Evolutionary conservation across 2,888 invertebrate genomes (phyloP).

Genomic region (Agrotis segetum): DNA sequence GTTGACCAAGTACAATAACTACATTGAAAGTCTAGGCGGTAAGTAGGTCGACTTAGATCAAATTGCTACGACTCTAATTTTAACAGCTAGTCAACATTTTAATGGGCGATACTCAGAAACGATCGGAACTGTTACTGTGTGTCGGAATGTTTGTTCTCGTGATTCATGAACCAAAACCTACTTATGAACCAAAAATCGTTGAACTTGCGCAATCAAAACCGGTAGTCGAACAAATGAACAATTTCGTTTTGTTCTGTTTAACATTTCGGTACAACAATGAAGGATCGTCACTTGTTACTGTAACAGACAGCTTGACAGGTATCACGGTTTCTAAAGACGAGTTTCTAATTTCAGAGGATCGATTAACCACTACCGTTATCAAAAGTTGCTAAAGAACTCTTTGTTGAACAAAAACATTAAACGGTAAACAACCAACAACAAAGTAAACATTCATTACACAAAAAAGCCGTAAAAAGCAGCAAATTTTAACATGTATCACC

Average conservation of each 20-base stretch:
- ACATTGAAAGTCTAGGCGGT: slow-evolving; percentile 55
- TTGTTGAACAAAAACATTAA: slow-evolving; percentile 9
- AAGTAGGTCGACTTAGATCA: slow-evolving; percentile 68
- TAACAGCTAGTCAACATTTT: slow-evolving; percentile 62
- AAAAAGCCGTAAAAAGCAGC: slow-evolving; percentile 42
- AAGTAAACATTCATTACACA: slow-evolving; percentile 27
- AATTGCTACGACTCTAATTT: slow-evolving; percentile 73
- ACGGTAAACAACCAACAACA: slow-evolving; percentile 9
- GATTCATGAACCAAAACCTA: slow-evolving; percentile 63
- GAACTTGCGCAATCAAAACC: slow-evolving; percentile 51
- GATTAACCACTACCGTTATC: slow-evolving; percentile 11
- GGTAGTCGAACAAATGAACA: slow-evolving; percentile 42
- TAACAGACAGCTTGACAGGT: slow-evolving; percentile 28
- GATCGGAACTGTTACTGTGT: slow-evolving; percentile 59
- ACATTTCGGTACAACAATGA: slow-evolving; percentile 49
- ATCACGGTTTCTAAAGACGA: slow-evolving; percentile 36
- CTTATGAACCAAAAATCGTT: slow-evolving; percentile 57
- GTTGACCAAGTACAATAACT: slow-evolving; percentile 48
- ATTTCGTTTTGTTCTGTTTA: slow-evolving; percentile 58
- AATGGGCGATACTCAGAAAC: slow-evolving; percentile 66
- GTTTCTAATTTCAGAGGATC: slow-evolving; percentile 35
- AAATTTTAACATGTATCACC: slow-evolving; percentile 47
- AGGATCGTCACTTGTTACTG: slow-evolving; percentile 29
- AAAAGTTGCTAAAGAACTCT: neutral
- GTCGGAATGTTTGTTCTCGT: slow-evolving; percentile 60